These are phyloP conservation scores for Marisa cornuarietis DNA, from an alignment of 1,140 invertebrate species.

Conservation along the genomic window DNA sequence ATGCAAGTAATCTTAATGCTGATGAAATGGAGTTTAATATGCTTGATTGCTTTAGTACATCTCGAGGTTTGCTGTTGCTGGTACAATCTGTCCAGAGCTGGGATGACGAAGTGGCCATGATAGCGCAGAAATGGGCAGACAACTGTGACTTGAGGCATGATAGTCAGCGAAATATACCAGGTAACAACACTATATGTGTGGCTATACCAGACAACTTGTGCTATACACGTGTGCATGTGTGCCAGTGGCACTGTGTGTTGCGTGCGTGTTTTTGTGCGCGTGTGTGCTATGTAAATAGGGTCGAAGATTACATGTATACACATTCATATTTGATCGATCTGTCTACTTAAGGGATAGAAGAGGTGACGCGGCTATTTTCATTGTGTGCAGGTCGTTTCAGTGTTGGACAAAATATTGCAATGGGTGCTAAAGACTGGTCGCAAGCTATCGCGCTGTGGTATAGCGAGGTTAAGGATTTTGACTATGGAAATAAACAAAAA, in stretches of 20 bases:
- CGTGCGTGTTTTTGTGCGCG: no score
- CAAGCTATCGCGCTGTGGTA: constrained; percentile 34
- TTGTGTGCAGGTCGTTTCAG: constrained; percentile 32
- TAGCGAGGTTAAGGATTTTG: constrained; percentile 34
- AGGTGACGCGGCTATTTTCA: neutral
- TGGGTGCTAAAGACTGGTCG: constrained; percentile 20
- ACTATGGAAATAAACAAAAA: constrained; percentile 22
- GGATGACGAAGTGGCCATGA: constrained; percentile 42
- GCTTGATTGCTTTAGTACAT: no score
- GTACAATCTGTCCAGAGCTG: constrained; percentile 29
- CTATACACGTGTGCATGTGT: no score
- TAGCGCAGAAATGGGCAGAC: constrained; percentile 51
- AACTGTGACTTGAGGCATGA: constrained; percentile 41
- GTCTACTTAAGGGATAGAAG: no score
- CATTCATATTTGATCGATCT: no score
- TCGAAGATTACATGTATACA: no score
- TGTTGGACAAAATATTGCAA: constrained; percentile 44
- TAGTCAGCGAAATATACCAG: neutral
- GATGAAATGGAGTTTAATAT: neutral
- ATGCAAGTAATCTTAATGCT: neutral
- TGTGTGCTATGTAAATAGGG: no score
- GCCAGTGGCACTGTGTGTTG: no score
- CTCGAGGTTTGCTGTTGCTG: neutral
- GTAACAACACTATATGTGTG: neutral
- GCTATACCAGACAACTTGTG: neutral